Percentiles rank a stretch among this genome's conserved stretches.
Evolutionary conservation across 1,140 invertebrate genomes (phyloP).

Genomic region (Aphelinus certus): DNA sequence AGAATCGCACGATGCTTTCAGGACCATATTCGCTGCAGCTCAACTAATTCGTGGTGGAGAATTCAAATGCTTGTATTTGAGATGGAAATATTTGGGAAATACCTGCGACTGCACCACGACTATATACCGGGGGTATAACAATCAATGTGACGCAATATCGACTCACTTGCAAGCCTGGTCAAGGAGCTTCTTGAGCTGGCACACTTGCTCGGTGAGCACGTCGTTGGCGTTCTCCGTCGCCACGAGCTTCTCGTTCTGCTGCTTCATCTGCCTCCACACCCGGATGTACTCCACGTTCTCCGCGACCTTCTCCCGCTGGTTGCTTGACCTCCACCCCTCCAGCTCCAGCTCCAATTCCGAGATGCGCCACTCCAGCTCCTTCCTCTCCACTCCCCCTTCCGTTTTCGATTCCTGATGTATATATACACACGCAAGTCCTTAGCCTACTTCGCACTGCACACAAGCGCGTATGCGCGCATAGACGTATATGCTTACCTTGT

Average conservation of each 20-base stretch:
- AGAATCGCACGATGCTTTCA: too few species aligned
- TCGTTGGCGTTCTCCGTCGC: conserved; percentile 48
- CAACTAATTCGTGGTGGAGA: too few species aligned
- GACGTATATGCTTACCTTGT: conserved; percentile 47
- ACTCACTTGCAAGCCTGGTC: conserved; percentile 40
- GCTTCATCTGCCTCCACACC: conserved; percentile 59
- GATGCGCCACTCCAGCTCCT: conserved; percentile 52
- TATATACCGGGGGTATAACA: too few species aligned
- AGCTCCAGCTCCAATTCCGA: conserved; percentile 55
- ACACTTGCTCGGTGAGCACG: conserved; percentile 49
- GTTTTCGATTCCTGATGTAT: too few species aligned
- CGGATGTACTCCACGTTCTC: conserved; percentile 62
- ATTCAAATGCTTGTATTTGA: too few species aligned
- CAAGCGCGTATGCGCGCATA: too few species aligned
- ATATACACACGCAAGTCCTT: too few species aligned
- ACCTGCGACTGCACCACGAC: too few species aligned
- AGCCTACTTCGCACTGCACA: too few species aligned
- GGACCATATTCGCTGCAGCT: too few species aligned
- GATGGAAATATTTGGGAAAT: too few species aligned
- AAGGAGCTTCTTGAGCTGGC: conserved; percentile 50
- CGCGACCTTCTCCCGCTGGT: conserved; percentile 54
- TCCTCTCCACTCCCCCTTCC: conserved; percentile 55
- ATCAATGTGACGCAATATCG: too few species aligned
- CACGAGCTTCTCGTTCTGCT: conserved; percentile 55
- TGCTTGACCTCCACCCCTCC: conserved; percentile 39